These are phyloP conservation scores for Cyprinella venusta DNA, from an alignment of 2,797 vertebrate species.

Conservation along the genomic window DNA sequence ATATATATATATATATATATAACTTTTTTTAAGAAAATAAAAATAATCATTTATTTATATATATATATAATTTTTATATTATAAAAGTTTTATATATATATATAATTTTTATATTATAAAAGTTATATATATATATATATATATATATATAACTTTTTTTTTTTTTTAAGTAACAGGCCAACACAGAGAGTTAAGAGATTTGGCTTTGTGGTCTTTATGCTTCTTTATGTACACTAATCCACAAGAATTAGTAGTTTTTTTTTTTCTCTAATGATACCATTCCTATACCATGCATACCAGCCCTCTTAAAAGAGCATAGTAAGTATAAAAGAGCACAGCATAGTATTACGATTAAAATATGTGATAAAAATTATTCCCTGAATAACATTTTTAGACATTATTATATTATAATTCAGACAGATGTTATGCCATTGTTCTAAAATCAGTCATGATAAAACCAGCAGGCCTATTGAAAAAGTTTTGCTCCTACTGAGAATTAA, in stretches of 20 bases:
- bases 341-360: neutral
- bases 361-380: neutral
- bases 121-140: too few relatives aligned
- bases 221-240: slow-evolving; percentile 15
- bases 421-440: neutral
- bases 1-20: too few relatives aligned
- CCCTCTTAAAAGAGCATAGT: neutral
- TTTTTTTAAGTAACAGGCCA: neutral
- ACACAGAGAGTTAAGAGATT: slow-evolving; percentile 4
- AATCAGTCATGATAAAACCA: neutral
- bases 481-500: neutral
- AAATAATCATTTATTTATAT: too few relatives aligned
- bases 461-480: neutral
- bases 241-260: neutral
- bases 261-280: neutral
- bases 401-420: neutral
- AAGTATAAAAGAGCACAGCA: too few relatives aligned
- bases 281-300: too few relatives aligned
- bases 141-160: too few relatives aligned
- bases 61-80: too few relatives aligned
- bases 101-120: too few relatives aligned
- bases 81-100: too few relatives aligned
- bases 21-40: too few relatives aligned
- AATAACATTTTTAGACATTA: neutral
- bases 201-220: neutral